Percentiles rank a stretch among this genome's conserved stretches.
These are phyloP conservation scores for Hyperoplus lanceolatus DNA, from an alignment of 2,797 vertebrate genomes.

Conservation along the genomic window DNA sequence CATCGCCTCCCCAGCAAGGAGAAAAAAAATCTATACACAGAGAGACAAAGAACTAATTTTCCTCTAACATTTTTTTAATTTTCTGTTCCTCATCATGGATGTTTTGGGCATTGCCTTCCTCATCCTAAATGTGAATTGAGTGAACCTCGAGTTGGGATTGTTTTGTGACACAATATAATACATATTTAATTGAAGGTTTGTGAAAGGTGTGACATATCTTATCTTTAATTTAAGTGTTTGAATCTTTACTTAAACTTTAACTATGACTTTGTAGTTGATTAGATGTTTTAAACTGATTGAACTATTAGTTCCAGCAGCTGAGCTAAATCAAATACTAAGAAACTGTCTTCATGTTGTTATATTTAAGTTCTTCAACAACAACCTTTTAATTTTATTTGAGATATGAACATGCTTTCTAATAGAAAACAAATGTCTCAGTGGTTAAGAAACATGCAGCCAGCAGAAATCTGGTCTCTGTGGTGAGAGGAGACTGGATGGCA, in stretches of 20 bases:
- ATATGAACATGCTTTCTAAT: constrained; percentile 1
- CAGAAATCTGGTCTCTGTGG: constrained; percentile 9
- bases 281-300: neutral
- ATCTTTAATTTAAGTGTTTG: neutral
- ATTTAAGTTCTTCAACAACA: neutral
- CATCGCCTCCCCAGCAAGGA: too few relatives aligned
- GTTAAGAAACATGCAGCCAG: constrained; percentile 36
- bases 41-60: too few relatives aligned
- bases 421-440: constrained; percentile 29
- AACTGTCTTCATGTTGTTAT: neutral
- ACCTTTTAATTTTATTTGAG: neutral
- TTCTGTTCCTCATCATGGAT: too few relatives aligned
- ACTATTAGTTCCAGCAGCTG: neutral
- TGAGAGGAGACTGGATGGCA: constrained; percentile 39
- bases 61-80: too few relatives aligned
- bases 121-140: neutral
- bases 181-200: neutral
- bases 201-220: neutral
- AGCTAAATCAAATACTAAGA: neutral
- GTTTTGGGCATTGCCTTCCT: neutral
- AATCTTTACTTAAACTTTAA: neutral
- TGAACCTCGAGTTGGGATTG: neutral
- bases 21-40: too few relatives aligned
- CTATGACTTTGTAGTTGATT: neutral
- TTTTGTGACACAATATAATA: neutral